phyloP scores from a whole-genome alignment of 2,888 invertebrate genomes.

The Nasonia oneida region DNA sequence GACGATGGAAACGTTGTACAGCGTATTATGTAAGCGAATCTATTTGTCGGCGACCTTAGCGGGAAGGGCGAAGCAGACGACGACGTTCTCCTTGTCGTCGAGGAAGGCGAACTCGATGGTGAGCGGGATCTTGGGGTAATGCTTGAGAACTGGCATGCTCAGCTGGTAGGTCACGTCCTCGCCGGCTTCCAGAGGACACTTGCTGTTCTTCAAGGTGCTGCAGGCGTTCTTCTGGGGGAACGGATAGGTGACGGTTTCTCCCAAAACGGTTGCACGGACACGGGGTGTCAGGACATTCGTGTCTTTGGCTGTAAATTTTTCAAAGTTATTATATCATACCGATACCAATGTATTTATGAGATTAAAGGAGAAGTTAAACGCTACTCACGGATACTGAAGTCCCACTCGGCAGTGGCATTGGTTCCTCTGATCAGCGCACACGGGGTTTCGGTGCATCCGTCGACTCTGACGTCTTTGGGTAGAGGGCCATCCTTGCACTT shows the following conservation, averaged over 20 bases:
- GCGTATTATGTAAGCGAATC: neutral
- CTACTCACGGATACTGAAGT: too few species aligned
- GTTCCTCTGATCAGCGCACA: constrained; percentile 63
- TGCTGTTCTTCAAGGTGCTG: constrained; percentile 65
- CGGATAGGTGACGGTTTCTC: constrained; percentile 65
- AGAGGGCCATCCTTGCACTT: constrained; percentile 47
- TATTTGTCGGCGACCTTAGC: constrained; percentile 58
- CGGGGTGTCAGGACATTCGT: constrained; percentile 67
- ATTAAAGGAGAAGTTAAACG: too few species aligned
- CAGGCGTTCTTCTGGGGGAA: constrained; percentile 73
- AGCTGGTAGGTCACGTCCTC: constrained; percentile 73
- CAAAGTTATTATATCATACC: too few species aligned
- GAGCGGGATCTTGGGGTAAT: constrained; percentile 69
- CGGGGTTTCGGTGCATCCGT: constrained; percentile 62
- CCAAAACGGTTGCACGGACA: constrained; percentile 68
- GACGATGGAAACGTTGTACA: too few species aligned
- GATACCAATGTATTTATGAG: too few species aligned
- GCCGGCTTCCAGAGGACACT: constrained; percentile 73
- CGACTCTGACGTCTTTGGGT: constrained; percentile 62
- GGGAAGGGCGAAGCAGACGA: constrained; percentile 70
- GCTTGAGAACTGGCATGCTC: constrained; percentile 68
- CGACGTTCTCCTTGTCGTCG: constrained; percentile 64
- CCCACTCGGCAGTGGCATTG: too few species aligned
- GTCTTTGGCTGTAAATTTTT: constrained; percentile 64
- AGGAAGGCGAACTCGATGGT: constrained; percentile 69